phyloP scores from a whole-genome alignment of 2,888 invertebrate genomes.

The Cremastobaeus sp. region DNA sequence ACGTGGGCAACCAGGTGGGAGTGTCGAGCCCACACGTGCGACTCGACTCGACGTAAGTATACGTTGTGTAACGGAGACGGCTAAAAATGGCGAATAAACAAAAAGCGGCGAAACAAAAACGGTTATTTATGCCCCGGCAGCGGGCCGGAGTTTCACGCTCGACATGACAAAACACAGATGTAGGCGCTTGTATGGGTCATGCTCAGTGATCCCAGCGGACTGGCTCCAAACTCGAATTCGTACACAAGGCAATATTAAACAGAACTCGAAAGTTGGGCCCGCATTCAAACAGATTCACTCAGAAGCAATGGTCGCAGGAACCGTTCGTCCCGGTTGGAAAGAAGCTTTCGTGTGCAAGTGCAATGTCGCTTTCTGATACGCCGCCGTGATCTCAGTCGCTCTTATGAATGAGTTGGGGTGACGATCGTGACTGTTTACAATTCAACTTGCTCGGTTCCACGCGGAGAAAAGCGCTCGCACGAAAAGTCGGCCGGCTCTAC shows the following conservation, averaged over 20 bases:
- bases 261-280: constrained; percentile 20
- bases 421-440: too few species aligned
- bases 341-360: background rate
- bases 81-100: background rate
- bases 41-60: constrained; percentile 23
- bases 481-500: too few species aligned
- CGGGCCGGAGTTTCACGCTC: background rate
- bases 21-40: constrained; percentile 27
- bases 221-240: constrained; percentile 30
- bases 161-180: background rate
- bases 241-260: constrained; percentile 22
- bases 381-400: background rate
- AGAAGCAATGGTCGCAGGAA: constrained; percentile 15
- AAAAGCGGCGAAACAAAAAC: constrained; percentile 14
- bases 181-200: constrained; percentile 6
- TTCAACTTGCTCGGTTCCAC: too few species aligned
- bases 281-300: constrained; percentile 4
- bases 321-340: background rate
- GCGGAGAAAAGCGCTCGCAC: too few species aligned
- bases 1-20: constrained; percentile 37
- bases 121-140: constrained; percentile 10
- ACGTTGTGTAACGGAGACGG: constrained; percentile 17
- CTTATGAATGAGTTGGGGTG: too few species aligned
- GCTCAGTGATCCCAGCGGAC: constrained; percentile 3
- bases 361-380: too few species aligned